A percentile compares a stretch with the other conserved stretches of the same genome.
These are phyloP conservation scores for Drosophila rellima DNA, from an alignment of 2,888 invertebrate genomes.

Conservation along the genomic window DNA sequence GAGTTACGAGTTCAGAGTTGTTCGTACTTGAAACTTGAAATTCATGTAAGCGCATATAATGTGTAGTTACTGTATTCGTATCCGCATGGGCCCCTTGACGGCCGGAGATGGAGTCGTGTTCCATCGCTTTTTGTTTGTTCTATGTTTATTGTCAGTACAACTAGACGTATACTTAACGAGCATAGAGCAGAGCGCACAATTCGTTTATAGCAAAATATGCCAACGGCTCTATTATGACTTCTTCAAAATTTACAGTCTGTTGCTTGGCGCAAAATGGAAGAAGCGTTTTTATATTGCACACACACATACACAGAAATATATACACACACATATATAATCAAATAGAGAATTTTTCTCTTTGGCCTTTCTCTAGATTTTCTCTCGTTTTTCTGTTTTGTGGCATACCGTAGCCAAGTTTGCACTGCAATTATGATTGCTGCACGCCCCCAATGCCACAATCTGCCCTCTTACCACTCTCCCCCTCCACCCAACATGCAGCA, in stretches of 20 bases:
- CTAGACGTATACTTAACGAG: slow-evolving; percentile 68
- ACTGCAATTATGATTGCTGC: slow-evolving; percentile 78
- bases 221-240: slow-evolving; percentile 81
- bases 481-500: slow-evolving; percentile 10
- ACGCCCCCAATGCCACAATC: slow-evolving; percentile 10
- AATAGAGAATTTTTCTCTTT: slow-evolving; percentile 8
- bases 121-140: slow-evolving; percentile 17
- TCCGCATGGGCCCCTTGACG: slow-evolving; percentile 1
- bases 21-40: slow-evolving; percentile 42
- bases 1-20: slow-evolving; percentile 33
- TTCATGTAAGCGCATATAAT: slow-evolving; percentile 57
- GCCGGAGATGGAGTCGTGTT: neutral
- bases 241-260: slow-evolving; percentile 81
- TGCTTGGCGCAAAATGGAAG: slow-evolving; percentile 66
- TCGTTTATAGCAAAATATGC: slow-evolving; percentile 78
- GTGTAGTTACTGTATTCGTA: slow-evolving; percentile 26
- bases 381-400: slow-evolving; percentile 63
- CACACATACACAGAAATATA: slow-evolving; percentile 27
- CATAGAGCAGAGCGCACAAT: slow-evolving; percentile 57
- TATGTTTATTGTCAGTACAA: slow-evolving; percentile 56
- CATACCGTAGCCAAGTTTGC: slow-evolving; percentile 68
- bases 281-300: slow-evolving; percentile 60
- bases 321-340: slow-evolving; percentile 20
- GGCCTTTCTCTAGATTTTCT: slow-evolving; percentile 20
- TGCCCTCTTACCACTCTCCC: neutral